Evolutionary conservation across 2,797 vertebrate genomes (phyloP).

Genomic region (Premnoplex brunnescens): DNA sequence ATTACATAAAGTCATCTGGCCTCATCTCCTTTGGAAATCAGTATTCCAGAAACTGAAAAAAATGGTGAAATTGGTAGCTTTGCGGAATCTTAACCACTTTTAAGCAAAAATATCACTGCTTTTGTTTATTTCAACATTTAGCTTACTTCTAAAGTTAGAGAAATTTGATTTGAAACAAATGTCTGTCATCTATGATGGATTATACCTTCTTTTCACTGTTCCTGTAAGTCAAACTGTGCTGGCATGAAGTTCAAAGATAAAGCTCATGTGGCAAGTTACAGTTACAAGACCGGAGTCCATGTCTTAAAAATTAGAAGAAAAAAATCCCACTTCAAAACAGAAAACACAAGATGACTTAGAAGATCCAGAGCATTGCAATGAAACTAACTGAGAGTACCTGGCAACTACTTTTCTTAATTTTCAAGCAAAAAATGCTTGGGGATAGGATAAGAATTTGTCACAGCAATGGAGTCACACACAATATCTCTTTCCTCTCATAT

Average conservation of each 20-base stretch:
- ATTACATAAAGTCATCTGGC: neutral
- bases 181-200: conserved; percentile 24
- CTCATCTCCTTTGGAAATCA: neutral
- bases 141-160: neutral
- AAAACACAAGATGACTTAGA: neutral
- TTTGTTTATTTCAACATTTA: conserved; percentile 13
- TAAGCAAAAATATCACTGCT: neutral
- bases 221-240: neutral
- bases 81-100: neutral
- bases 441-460: neutral
- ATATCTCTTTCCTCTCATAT: neutral
- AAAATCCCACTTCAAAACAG: neutral
- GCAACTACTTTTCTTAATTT: neutral
- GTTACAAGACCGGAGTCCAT: neutral
- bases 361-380: neutral
- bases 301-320: neutral
- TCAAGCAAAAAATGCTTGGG: neutral
- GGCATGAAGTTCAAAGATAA: conserved; percentile 29
- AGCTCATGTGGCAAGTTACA: neutral
- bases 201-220: conserved; percentile 21
- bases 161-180: conserved; percentile 42
- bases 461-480: neutral
- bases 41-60: neutral
- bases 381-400: neutral
- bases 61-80: neutral